Evolutionary conservation across 2,888 invertebrate genomes (phyloP), one percentile per base, ranked within the genome.

Genomic region (Exocentrus adspersus): DNA sequence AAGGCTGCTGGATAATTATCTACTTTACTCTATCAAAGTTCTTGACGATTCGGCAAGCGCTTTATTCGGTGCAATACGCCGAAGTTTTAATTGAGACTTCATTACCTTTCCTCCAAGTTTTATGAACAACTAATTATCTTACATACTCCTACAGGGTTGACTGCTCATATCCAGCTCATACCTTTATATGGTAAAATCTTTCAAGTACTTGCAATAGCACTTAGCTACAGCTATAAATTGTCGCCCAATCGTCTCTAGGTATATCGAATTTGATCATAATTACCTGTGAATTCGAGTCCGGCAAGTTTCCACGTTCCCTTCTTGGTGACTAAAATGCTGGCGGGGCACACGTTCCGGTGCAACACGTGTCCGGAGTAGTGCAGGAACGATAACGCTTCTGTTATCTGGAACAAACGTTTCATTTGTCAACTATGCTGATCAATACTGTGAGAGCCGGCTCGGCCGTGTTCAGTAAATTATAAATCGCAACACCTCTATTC

Each of bases 291-390:
- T 81, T 97, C 97, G 69, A 98, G 88, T 20, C 98, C 97, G 51
- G 93, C 93, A 64, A 98, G 87, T 82, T 98, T 98, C 98, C 98
- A 98, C 42, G 95, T 94, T 69, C 97, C 96, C 62, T 91, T 89
- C 81, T 92, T 94, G 54, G 95, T 96, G 69, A 98, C 91, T 74
- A 97, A 87, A 75, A 98, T 92, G 74, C 94, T 93, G 72, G 92
- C 91, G 1, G 98, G 98, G 80, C 94, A 97, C 45, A 98, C 90
- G 85, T 98, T 98, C 77, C 96, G 90, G 82, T 98, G 98, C 69
- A 98, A 87, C 77, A 94, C 89, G 83, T 92, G 92, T 72, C 91
- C 90, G 32, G 91, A 90, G 84, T 93, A 92, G 85, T 98, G 98
- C 69, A 98, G 87, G 84, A 92, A 97, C 69, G 94, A 89, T 69